phyloP scores from a whole-genome alignment of 2,888 invertebrate species.

The Therioaphis trifolii region DNA sequence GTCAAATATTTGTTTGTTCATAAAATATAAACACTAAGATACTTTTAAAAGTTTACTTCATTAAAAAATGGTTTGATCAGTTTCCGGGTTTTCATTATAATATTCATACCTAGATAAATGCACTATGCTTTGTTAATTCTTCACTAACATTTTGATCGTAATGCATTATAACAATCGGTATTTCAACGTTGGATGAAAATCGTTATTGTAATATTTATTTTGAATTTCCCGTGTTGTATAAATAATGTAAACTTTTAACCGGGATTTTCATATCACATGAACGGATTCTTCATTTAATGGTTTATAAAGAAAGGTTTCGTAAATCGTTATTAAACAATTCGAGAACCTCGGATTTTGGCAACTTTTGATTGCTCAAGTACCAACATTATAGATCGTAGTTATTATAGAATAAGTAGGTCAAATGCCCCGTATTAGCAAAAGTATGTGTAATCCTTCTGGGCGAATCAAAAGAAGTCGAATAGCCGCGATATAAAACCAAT shows the following conservation, averaged over 20 bases:
- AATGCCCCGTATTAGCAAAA: neutral
- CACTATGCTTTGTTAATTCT: no score
- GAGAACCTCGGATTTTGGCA: neutral
- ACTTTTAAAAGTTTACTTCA: no score
- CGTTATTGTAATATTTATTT: neutral
- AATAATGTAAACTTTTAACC: neutral
- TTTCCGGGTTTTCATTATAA: no score
- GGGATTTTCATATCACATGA: conserved; percentile 5
- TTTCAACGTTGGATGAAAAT: neutral
- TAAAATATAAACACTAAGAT: no score
- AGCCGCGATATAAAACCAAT: neutral
- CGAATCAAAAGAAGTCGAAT: neutral
- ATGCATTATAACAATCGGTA: no score
- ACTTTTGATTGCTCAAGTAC: neutral
- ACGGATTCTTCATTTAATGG: conserved; percentile 25
- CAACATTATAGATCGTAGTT: neutral
- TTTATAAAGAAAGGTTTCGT: conserved; percentile 19
- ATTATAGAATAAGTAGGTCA: neutral
- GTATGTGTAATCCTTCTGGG: neutral
- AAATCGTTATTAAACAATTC: neutral
- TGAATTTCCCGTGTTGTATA: neutral
- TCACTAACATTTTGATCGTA: no score
- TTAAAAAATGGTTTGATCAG: no score
- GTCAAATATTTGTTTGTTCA: no score
- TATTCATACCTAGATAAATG: no score